Evolutionary conservation across 2,113 vertebrate genomes (phyloP), one percentile per base, ranked within the genome.

Genomic region (Alosa alosa): DNA sequence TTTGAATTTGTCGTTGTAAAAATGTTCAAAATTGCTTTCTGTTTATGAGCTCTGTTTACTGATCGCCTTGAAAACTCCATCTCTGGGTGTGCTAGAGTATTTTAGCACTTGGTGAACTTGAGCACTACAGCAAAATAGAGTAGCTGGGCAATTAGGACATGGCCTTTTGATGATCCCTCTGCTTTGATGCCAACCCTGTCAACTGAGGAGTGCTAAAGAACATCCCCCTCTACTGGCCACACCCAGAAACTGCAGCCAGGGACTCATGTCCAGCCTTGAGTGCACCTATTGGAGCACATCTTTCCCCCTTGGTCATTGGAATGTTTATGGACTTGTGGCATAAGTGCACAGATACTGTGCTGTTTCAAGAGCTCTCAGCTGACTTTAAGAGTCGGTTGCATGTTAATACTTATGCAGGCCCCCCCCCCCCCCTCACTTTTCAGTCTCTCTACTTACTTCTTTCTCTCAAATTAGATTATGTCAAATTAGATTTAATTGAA

Each of bases 221-320:
- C 22, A 75, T 25, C 82, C 50, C 88, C 90, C 87, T 89, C 88
- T 90, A 57, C 86, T 90, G 90, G 87, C 46, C 83, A 81, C 82
- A 87, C 82, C 41, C 82, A 45, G 50, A 31, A 84, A 81, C 8
- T 82, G 81, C 85, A 50, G 72, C 15, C 36, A 5, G 18, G 18
- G 6, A 60, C 20, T 60, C 6, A 60, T 22, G 18, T 60, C 55
- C 20, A 60, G 13, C 15, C 52, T 55, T 22, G 55, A 22, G 55
- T 60, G 55, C 18, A 60, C 20, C 55, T 5, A 60, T 22, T 6
- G 20, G 25, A 64, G 22, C 22, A 64, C 36, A 39, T 39, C 72
- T 15, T 11, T 36, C 13, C 17, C 39, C 25, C 72, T 39, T 78
- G 72, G 25, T 36, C 11, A 17, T 36, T 15, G 31, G 1, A 15